phyloP scores from a whole-genome alignment of 1,140 invertebrate species.

The Caenorhabditis briggsae region DNA sequence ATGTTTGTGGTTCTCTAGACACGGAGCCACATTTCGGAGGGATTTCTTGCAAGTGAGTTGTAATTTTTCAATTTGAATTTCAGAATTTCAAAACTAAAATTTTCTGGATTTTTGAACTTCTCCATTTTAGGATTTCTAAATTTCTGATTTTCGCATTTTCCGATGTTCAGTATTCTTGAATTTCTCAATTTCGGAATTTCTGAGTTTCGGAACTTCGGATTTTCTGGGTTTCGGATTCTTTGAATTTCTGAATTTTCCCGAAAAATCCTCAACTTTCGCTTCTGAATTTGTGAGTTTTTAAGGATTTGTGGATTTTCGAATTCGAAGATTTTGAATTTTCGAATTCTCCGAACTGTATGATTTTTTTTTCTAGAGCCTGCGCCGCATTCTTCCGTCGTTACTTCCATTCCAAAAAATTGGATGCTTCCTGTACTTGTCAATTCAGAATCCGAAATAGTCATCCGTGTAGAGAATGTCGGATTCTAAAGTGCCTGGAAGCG shows the following conservation, averaged over 20 bases:
- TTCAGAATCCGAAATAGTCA: slow-evolving; percentile 7
- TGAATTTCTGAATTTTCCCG: too few relatives aligned
- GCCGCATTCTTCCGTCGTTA: slow-evolving; percentile 27
- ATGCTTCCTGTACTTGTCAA: not conserved
- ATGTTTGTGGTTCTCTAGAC: not conserved
- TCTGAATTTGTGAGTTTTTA: too few relatives aligned
- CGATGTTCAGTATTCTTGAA: too few relatives aligned
- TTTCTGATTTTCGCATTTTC: not conserved
- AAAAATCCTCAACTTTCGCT: too few relatives aligned
- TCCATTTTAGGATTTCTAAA: too few relatives aligned
- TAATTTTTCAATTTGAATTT: not conserved
- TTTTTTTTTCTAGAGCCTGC: not conserved
- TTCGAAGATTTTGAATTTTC: too few relatives aligned
- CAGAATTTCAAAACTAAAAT: too few relatives aligned
- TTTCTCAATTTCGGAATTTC: too few relatives aligned
- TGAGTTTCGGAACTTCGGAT: too few relatives aligned
- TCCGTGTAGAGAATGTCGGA: slow-evolving; percentile 23
- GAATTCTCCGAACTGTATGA: not conserved
- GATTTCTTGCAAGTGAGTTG: not conserved
- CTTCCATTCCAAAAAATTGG: slow-evolving; percentile 10
- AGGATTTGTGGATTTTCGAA: too few relatives aligned
- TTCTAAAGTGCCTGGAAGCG: not conserved
- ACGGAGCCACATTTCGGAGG: not conserved
- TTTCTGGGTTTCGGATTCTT: too few relatives aligned
- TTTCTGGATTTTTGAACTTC: not conserved